Base-by-base conservation (phyloP, 2,797 vertebrate species). In the Pteropus rufus region DNA sequence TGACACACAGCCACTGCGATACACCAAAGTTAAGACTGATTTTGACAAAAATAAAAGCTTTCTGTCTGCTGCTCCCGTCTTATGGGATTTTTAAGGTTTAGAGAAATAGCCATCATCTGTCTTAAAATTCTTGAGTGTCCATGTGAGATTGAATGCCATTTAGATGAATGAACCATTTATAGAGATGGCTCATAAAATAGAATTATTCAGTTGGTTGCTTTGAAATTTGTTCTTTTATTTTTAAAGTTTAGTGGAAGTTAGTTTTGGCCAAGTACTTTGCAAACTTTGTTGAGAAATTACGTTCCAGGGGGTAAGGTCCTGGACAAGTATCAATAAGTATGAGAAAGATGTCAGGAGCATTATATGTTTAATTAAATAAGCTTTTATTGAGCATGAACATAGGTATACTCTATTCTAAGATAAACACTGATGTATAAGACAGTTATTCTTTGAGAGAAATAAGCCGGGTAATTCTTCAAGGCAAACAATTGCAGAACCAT, bases 221-320 rank as follows among this genome's bases (percentile, higher is more conserved):
- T 79, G 14, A n/a, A 96, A 91, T 82, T 58, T 64, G 87, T 64
- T 91, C 62, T 96, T 95, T 89, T 49, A 72, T 91, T 84, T 92
- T 54, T 80, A 67, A 89, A 87, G 69, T 89, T 94, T 82, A 62
- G 52, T 36, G 5, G 41, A 89, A 76, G 54, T 89, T 89, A 56
- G 9, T 83, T 89, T 92, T 34, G 44, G n/a, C 24, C 44, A 94
- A 95, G 31, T 44, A 54, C 18, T 79, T 75, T 75, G 39, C 69
- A 83, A 83, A 83, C 12, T 41, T 93, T 75, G 11, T 62, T 70
- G 44, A 46, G 65, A 94, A 75, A 72, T 75, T 36, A 75, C 49
- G 39, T 89, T 83, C 76, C 18, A 54, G 5, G 23, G 67, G 18
- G 52, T 54, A 46, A 92, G 69, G 46, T 82, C 58, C 76, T 36